A percentile compares a stretch with the other conserved stretches of the same genome.
Conservation (phyloP, 2,888 invertebrate genomes). For the Morinoia aosen region DNA sequence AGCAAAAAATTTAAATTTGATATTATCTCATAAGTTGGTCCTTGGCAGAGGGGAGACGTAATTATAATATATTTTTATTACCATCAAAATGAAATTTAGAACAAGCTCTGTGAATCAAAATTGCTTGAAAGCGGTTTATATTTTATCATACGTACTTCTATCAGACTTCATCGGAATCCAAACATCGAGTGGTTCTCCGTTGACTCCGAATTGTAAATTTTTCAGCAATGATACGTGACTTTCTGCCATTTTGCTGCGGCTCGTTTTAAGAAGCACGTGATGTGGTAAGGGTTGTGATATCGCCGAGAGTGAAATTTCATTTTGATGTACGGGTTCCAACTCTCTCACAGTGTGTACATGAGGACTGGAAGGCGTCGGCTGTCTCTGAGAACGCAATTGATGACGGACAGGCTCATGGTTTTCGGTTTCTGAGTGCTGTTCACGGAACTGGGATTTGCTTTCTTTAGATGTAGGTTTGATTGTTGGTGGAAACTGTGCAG, state of each 20-base stretch:
- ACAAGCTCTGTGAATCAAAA: too few species aligned
- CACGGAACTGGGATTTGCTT: not conserved
- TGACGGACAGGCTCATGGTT: not conserved
- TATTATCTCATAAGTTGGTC: not conserved
- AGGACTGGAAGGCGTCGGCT: conserved; percentile 13
- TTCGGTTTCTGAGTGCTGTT: not conserved
- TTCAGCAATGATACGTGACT: conserved; percentile 62
- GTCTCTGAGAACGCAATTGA: not conserved
- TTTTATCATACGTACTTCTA: conserved; percentile 3
- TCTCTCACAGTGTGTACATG: conserved; percentile 2
- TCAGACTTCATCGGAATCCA: conserved; percentile 64
- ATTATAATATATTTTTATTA: not conserved
- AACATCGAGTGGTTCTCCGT: conserved; percentile 64
- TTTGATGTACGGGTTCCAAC: not conserved
- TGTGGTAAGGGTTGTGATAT: conserved; percentile 63
- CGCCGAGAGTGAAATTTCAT: not conserved
- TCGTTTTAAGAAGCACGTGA: not conserved
- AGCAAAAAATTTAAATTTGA: not conserved
- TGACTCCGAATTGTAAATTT: conserved; percentile 61
- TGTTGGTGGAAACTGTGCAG: not conserved
- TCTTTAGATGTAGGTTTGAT: not conserved
- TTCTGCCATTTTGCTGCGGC: conserved; percentile 57
- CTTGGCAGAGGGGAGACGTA: not conserved
- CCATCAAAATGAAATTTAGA: not conserved
- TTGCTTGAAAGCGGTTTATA: too few species aligned